A percentile compares a stretch with the other conserved stretches of the same genome.
phyloP scores from a whole-genome alignment of 2,888 invertebrate genomes.

The Cremastinae sp. region DNA sequence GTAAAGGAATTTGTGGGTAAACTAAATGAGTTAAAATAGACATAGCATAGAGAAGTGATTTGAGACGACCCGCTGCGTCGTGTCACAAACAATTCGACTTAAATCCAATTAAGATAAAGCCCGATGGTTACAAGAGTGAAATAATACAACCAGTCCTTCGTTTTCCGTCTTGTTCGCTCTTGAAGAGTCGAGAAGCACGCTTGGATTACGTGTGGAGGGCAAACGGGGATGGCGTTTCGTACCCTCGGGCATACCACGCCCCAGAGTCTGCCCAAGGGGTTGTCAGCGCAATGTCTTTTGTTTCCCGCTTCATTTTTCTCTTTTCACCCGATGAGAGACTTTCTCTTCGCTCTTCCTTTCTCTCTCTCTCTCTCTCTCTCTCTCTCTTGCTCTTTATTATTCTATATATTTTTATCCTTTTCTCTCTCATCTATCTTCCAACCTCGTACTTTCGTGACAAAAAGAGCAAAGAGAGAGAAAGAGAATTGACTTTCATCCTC shows the following conservation, averaged over 20 bases:
- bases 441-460: slow-evolving; percentile 42
- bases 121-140: slow-evolving; percentile 75
- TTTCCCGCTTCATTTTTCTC: slow-evolving; percentile 79
- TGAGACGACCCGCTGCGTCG: slow-evolving; percentile 55
- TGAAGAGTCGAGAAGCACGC: slow-evolving; percentile 19
- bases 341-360: slow-evolving; percentile 19
- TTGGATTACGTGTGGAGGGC: slow-evolving; percentile 23
- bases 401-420: slow-evolving; percentile 50
- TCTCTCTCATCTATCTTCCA: slow-evolving; percentile 23
- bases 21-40: not conserved
- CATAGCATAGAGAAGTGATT: slow-evolving; percentile 2
- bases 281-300: slow-evolving; percentile 73
- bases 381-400: slow-evolving; percentile 30
- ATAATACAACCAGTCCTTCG: slow-evolving; percentile 71
- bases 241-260: slow-evolving; percentile 75
- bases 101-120: slow-evolving; percentile 78
- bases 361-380: slow-evolving; percentile 54
- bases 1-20: too few relatives aligned
- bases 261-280: slow-evolving; percentile 61
- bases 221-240: slow-evolving; percentile 72
- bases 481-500: slow-evolving; percentile 13
- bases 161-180: not conserved
- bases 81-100: slow-evolving; percentile 75
- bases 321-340: slow-evolving; percentile 50
- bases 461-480: slow-evolving; percentile 14